Evolutionary conservation across 2,113 vertebrate species (phyloP), one percentile per base, ranked within the genome.

Genomic region (Pygoscelis adeliae): DNA sequence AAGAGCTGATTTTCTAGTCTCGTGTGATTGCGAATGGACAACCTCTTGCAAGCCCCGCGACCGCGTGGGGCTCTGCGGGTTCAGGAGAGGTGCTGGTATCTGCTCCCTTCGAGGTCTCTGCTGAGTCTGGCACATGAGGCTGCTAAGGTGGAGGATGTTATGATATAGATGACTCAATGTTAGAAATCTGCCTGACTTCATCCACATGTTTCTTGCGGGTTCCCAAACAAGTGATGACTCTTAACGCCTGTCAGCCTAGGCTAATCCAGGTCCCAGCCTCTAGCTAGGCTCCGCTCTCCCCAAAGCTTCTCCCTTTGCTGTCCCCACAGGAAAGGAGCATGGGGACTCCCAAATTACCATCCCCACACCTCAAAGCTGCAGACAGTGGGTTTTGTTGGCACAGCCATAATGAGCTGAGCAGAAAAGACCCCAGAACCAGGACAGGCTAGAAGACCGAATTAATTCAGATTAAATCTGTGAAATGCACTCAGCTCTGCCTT

Each of bases 61-160:
- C 56, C 5, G 1, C 4, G 0, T 0, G 0, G 15, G 62, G 55
- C 32, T 42, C 74, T 53, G 61, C 0, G 0, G 30, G 36, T 13
- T 92, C 86, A 74, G 74, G 67, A 69, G 47, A 86, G 67, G 67
- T 49, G 62, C 36, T 73, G 46, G 11, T 15, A 20, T 42, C 66
- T 87, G 58, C 82, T 85, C 21, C 52, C 42, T 30, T 20, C 0
- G 0, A 70, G 49, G 66, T 55, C 83, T 78, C 92, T 90, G 72
- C 50, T 6, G 46, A 86, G 63, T 34, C 63, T 93, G 88, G 63
- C 86, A 90, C 47, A 47, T 0, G 0, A 78, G 67, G 46, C 63
- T 92, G 82, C 58, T 77, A 6, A 93, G 74, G 89, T 94, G 80
- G 72, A 87, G 38, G 42, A 77, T 83, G 66, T 58, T 85, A 69